Evolutionary conservation across 2,888 invertebrate genomes (phyloP).

Genomic region (Pristionchus fissidentatus): DNA sequence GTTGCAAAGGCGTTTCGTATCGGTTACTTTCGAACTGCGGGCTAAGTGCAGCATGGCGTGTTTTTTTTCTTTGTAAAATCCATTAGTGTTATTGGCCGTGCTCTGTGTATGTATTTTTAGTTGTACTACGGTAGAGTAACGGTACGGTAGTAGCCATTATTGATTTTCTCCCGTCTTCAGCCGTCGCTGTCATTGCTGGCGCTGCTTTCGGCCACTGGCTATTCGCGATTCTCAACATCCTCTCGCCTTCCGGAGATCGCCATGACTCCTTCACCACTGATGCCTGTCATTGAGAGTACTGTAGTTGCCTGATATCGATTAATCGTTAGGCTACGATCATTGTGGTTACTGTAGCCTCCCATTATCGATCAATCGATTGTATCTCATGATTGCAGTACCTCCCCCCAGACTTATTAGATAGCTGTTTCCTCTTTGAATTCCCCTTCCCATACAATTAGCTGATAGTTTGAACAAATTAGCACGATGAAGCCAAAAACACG

Average conservation of each 20-base stretch:
- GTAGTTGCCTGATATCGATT: not conserved
- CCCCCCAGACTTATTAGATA: not conserved
- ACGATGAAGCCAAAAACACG: no score
- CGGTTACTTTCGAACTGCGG: no score
- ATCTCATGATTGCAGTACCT: not conserved
- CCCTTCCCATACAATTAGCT: not conserved
- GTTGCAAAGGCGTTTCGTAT: no score
- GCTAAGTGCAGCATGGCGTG: no score
- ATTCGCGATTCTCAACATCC: conserved; percentile 64
- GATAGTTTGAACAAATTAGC: no score
- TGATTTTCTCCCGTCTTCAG: conserved; percentile 51
- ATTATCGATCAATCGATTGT: not conserved
- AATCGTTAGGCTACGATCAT: not conserved
- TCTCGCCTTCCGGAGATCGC: conserved; percentile 58
- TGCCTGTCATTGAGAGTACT: conserved; percentile 64
- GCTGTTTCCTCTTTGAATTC: not conserved
- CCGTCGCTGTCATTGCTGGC: conserved; percentile 69
- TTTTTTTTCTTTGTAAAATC: no score
- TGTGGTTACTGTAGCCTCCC: not conserved
- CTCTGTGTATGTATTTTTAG: no score
- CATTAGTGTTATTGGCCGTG: no score
- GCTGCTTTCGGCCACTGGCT: conserved; percentile 72
- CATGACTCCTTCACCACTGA: conserved; percentile 67
- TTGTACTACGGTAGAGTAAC: no score
- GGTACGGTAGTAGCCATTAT: no score